Conservation (phyloP, 2,888 invertebrate genomes). For the Palloptera scutellata region DNA sequence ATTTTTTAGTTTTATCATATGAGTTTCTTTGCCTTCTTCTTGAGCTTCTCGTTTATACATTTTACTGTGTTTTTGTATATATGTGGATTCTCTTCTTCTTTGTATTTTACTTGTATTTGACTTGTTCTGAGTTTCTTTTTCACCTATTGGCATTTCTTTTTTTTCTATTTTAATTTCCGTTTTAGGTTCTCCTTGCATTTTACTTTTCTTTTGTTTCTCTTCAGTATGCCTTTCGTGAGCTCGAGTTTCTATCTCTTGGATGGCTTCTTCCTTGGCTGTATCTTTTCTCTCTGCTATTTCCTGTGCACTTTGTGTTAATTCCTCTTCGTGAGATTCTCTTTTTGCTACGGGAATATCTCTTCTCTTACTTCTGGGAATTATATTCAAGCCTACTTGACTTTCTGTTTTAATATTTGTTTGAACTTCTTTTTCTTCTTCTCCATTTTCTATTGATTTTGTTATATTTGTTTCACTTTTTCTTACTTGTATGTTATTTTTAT, state of each 20-base stretch:
- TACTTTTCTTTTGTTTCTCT: neutral
- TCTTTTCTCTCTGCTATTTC: neutral
- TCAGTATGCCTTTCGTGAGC: neutral
- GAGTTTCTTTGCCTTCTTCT: too few species aligned
- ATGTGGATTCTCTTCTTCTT: slow-evolving; percentile 19
- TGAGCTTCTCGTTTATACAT: too few species aligned
- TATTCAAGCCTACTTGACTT: neutral
- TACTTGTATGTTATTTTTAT: neutral
- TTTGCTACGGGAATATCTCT: neutral
- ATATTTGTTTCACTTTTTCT: neutral
- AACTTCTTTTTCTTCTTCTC: neutral
- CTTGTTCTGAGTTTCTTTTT: too few species aligned
- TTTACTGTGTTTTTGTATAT: neutral
- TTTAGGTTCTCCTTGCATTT: neutral
- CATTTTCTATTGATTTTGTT: slow-evolving; percentile 13
- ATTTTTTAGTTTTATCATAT: neutral
- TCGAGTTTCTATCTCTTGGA: neutral
- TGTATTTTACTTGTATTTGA: neutral
- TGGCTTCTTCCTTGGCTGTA: slow-evolving; percentile 8
- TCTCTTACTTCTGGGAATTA: neutral
- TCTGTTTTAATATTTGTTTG: neutral
- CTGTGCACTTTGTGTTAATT: neutral
- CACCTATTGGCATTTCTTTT: too few species aligned
- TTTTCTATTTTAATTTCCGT: too few species aligned
- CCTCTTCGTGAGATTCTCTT: too few species aligned